Evolutionary conservation across 2,888 invertebrate species (phyloP).

Genomic region (Drosophila pseudotakahashii): DNA sequence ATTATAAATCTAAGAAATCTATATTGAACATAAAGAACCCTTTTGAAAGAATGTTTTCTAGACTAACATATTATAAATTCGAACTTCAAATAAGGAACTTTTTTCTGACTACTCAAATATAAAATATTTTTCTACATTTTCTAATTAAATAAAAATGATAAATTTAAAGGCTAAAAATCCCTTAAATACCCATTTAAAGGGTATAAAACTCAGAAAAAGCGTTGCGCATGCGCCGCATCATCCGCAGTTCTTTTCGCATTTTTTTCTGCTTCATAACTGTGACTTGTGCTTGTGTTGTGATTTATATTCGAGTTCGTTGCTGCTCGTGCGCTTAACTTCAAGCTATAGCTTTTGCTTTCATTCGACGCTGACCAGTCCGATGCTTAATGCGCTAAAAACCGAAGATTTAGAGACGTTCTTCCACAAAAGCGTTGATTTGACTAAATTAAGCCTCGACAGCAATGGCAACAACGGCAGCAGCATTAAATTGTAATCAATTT

Average conservation of each 20-base stretch:
- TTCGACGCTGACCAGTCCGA: conserved; percentile 59
- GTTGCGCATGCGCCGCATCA: conserved; percentile 57
- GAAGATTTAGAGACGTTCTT: conserved; percentile 59
- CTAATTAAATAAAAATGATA: too few relatives aligned
- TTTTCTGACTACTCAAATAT: too few relatives aligned
- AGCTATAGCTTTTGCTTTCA: conserved; percentile 57
- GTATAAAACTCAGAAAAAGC: conserved; percentile 26
- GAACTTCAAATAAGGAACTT: too few relatives aligned
- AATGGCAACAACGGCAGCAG: conserved; percentile 24
- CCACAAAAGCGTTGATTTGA: conserved; percentile 70
- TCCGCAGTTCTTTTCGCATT: conserved; percentile 17
- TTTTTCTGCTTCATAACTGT: conserved; percentile 52
- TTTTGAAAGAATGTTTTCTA: too few relatives aligned
- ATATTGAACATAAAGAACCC: too few relatives aligned
- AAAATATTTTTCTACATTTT: too few relatives aligned
- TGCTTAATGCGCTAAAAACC: conserved; percentile 57
- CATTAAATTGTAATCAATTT: conserved; percentile 71
- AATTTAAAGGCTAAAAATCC: neutral
- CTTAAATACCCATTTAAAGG: neutral
- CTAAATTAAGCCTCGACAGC: conserved; percentile 61
- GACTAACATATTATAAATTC: too few relatives aligned
- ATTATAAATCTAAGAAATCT: too few relatives aligned
- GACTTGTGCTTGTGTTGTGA: conserved; percentile 42
- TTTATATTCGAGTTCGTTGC: conserved; percentile 31
- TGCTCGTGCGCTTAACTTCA: conserved; percentile 32